phyloP scores from a whole-genome alignment of 2,797 vertebrate species.

The Urophycis tenuis region DNA sequence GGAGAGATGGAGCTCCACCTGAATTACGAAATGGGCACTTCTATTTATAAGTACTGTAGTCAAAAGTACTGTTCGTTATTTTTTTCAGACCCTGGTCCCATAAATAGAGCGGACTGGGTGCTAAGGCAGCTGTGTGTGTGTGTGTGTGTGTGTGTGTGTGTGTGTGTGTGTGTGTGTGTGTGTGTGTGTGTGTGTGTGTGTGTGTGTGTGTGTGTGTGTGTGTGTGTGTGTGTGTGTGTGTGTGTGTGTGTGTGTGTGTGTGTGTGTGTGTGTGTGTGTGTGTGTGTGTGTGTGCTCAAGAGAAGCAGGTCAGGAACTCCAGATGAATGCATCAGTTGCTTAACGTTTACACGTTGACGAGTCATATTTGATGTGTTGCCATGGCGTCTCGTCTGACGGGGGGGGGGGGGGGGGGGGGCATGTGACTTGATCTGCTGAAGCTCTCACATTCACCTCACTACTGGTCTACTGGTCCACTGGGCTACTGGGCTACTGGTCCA shows the following conservation, averaged over 20 bases:
- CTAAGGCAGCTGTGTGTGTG: conserved; percentile 61
- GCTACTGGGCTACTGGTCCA: no score
- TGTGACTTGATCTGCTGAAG: not conserved
- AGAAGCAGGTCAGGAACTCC: no score
- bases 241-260: not conserved
- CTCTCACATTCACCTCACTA: not conserved
- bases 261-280: not conserved
- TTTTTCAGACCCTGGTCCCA: conserved; percentile 27
- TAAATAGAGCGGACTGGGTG: conserved; percentile 26
- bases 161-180: conserved; percentile 18
- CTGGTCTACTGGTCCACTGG: no score
- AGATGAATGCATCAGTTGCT: no score
- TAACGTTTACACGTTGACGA: not conserved
- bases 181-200: conserved; percentile 12
- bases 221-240: conserved; percentile 3
- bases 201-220: conserved; percentile 6
- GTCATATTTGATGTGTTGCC: not conserved
- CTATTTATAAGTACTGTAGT: conserved; percentile 33
- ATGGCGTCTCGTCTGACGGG: not conserved
- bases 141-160: conserved; percentile 18
- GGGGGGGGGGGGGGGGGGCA: not conserved
- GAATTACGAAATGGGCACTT: conserved; percentile 36
- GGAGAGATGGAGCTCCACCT: conserved; percentile 5
- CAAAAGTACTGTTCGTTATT: conserved; percentile 35
- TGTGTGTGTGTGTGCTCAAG: not conserved